Conservation (phyloP, 1,140 invertebrate genomes). For the Cydia fagiglandana region DNA sequence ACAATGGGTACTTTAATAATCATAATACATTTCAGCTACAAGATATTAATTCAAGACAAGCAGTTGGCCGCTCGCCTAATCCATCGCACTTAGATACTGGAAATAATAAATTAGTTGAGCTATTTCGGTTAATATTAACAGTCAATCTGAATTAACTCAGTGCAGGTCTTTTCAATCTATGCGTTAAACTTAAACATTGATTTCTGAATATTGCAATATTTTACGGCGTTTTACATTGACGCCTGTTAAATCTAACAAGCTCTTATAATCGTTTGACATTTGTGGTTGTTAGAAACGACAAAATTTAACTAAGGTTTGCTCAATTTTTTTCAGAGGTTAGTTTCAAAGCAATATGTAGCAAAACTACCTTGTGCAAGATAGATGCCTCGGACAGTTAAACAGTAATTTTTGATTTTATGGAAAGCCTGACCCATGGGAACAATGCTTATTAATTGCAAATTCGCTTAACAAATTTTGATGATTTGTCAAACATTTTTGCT, state of each 20-base stretch:
- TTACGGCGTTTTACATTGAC: not conserved
- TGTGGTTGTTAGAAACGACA: no score
- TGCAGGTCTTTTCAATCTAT: conserved; percentile 11
- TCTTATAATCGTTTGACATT: no score
- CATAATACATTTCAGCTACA: conserved; percentile 49
- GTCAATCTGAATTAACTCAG: conserved; percentile 37
- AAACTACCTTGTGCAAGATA: no score
- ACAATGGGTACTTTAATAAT: conserved; percentile 37
- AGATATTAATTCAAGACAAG: conserved; percentile 59
- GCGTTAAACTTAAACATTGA: not conserved
- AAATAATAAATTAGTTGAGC: conserved; percentile 56
- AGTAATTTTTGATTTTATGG: no score
- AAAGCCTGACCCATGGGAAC: no score
- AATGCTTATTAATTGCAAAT: no score
- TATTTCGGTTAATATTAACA: conserved; percentile 53
- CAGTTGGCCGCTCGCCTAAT: conserved; percentile 65
- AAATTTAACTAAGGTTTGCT: no score
- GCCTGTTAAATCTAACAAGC: not conserved
- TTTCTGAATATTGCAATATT: not conserved
- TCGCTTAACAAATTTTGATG: no score
- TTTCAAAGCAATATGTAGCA: not conserved
- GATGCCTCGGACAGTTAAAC: no score
- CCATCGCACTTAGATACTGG: conserved; percentile 55
- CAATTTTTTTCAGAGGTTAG: no score
- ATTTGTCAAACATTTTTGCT: no score